Evolutionary conservation across 2,888 invertebrate genomes (phyloP).

Genomic region (Trichopoda pennipes): DNA sequence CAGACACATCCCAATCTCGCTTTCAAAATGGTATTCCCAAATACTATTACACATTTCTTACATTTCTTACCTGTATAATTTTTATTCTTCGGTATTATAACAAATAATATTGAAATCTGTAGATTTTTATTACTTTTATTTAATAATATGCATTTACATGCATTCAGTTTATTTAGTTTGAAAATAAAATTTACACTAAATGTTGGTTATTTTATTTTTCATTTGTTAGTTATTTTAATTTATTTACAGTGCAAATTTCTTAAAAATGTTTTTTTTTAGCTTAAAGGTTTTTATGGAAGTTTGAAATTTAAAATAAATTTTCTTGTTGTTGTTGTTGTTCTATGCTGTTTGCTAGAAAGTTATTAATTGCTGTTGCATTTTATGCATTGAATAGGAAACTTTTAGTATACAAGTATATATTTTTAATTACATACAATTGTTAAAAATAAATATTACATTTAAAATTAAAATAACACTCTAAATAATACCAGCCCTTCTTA

Average conservation of each 20-base stretch:
- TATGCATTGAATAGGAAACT: constrained; percentile 66
- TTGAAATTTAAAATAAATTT: constrained; percentile 27
- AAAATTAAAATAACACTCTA: constrained; percentile 54
- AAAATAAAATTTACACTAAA: too few species aligned
- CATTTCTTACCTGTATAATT: too few species aligned
- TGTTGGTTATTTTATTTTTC: too few species aligned
- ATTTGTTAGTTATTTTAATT: constrained; percentile 1
- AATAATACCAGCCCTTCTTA: constrained; percentile 68
- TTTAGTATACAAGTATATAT: constrained; percentile 15
- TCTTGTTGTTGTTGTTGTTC: constrained; percentile 17
- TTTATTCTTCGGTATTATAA: too few species aligned
- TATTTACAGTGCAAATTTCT: constrained; percentile 57
- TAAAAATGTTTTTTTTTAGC: constrained; percentile 30
- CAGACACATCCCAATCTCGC: too few species aligned
- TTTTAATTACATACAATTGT: constrained; percentile 19
- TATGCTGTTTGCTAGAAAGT: constrained; percentile 7
- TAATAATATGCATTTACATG: too few species aligned
- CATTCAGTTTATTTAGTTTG: too few species aligned
- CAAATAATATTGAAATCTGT: too few species aligned
- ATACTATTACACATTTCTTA: too few species aligned
- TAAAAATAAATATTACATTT: constrained; percentile 4
- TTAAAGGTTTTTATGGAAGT: constrained; percentile 13
- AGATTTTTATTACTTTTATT: too few species aligned
- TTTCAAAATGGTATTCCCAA: too few species aligned
- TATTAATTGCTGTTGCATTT: constrained; percentile 52